Conservation (phyloP, 2,888 invertebrate genomes). For the Zygogramma bicolorata region DNA sequence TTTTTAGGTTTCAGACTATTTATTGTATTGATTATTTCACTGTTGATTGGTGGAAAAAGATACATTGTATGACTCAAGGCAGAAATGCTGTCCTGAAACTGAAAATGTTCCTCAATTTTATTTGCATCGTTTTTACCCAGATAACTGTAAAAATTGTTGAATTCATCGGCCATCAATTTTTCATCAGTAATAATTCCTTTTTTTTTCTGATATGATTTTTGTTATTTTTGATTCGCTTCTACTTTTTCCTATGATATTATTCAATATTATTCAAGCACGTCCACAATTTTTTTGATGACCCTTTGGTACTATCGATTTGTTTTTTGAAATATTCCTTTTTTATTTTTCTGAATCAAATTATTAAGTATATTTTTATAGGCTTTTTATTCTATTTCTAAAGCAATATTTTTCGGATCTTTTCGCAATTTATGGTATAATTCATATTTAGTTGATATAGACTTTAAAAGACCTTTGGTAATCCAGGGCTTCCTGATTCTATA, state of each 20-base stretch:
- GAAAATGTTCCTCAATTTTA: background rate
- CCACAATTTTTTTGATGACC: too few relatives aligned
- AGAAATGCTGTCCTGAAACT: background rate
- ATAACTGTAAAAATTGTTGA: background rate
- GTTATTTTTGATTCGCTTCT: too few relatives aligned
- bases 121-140: background rate
- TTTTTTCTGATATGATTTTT: too few relatives aligned
- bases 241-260: too few relatives aligned
- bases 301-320: too few relatives aligned
- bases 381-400: background rate
- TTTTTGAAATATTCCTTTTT: too few relatives aligned
- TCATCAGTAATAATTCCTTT: too few relatives aligned
- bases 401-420: too few relatives aligned
- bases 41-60: background rate
- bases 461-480: background rate
- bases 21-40: background rate
- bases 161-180: background rate
- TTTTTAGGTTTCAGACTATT: background rate
- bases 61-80: slow-evolving; percentile 1
- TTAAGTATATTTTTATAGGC: slow-evolving; percentile 4
- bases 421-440: background rate
- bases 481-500: background rate
- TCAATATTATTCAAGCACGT: too few relatives aligned
- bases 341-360: too few relatives aligned
- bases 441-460: background rate